Conservation (phyloP, 2,888 invertebrate genomes). For the Neria commutata region DNA sequence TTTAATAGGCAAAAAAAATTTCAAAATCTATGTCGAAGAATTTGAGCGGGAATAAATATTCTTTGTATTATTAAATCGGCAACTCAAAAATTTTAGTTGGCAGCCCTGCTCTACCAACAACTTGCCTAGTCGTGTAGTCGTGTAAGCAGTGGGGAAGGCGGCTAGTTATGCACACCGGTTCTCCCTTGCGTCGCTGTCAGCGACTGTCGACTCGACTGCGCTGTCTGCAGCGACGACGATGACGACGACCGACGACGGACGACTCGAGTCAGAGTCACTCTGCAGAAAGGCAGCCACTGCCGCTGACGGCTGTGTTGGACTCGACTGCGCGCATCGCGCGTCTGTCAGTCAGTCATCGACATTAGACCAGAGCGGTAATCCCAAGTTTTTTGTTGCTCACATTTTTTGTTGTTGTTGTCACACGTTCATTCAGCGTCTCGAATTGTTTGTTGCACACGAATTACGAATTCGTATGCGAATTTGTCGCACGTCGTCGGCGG, state of each 20-base stretch:
- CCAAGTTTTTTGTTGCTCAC: conserved; percentile 3
- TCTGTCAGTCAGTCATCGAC: conserved; percentile 51
- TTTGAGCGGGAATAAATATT: no score
- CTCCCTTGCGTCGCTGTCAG: conserved; percentile 1
- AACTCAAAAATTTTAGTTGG: no score
- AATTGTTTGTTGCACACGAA: not conserved
- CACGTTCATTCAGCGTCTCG: not conserved
- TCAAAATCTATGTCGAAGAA: no score
- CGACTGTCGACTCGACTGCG: conserved; percentile 4
- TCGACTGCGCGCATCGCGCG: conserved; percentile 38
- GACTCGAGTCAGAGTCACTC: conserved; percentile 10
- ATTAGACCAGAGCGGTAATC: conserved; percentile 48
- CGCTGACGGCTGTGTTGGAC: conserved; percentile 29
- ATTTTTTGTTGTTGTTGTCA: not conserved
- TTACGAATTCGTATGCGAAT: conserved; percentile 18
- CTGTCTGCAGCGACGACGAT: no score
- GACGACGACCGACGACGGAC: conserved; percentile 9
- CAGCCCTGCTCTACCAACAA: no score
- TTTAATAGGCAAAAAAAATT: no score
- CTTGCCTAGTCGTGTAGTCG: no score
- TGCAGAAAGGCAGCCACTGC: conserved; percentile 18
- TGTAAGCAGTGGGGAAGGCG: no score
- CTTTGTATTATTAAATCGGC: no score
- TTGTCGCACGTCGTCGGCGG: conserved; percentile 33
- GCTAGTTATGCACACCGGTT: no score